These are phyloP conservation scores for Tricholaema leucomelas DNA, from an alignment of 2,113 vertebrate species.

Conservation along the genomic window DNA sequence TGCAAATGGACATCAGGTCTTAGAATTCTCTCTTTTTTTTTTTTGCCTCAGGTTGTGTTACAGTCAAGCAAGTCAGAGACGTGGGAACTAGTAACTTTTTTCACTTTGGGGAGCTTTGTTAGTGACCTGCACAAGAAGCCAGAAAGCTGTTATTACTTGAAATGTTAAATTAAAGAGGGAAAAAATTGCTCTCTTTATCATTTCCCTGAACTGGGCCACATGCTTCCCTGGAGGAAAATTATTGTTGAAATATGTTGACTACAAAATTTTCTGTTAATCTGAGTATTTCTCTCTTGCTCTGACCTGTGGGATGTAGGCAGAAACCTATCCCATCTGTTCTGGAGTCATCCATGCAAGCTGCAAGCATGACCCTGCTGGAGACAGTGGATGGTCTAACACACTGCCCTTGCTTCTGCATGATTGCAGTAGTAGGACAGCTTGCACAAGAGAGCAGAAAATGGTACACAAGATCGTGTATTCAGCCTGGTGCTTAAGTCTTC, in stretches of 20 bases:
- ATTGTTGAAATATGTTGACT: conserved; percentile 32
- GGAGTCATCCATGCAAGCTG: neutral
- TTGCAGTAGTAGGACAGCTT: neutral
- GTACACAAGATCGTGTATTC: accelerated
- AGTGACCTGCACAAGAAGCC: conserved; percentile 32
- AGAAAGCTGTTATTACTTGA: conserved; percentile 46
- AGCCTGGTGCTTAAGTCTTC: neutral
- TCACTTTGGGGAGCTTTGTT: neutral
- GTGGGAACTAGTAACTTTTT: conserved; percentile 2
- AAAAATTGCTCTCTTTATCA: neutral
- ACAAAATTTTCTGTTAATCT: conserved; percentile 38
- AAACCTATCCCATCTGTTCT: conserved; percentile 14
- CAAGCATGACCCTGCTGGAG: neutral
- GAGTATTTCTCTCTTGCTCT: conserved; percentile 12
- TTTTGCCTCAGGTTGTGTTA: neutral
- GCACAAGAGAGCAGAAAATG: neutral
- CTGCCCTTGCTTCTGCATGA: neutral
- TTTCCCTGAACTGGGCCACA: conserved; percentile 33
- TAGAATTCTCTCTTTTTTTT: too few relatives aligned
- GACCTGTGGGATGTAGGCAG: neutral
- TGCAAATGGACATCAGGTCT: neutral
- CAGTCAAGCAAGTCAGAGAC: neutral
- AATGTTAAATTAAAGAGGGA: conserved; percentile 32
- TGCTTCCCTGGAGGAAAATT: conserved; percentile 37
- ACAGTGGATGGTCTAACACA: neutral